phyloP scores from a whole-genome alignment of 1,140 invertebrate species.

The Atta cephalotes region DNA sequence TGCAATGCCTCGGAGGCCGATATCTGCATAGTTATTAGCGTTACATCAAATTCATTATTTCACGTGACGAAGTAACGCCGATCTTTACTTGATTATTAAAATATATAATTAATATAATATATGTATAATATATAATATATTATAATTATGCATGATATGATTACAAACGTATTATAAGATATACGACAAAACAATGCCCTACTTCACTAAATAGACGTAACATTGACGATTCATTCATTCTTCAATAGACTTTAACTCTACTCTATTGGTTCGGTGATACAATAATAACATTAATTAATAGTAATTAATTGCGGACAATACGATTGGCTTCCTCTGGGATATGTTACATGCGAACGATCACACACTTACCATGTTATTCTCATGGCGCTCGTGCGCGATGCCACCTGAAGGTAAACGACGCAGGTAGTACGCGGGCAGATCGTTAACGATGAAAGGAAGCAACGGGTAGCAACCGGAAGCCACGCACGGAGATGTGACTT shows the following conservation, averaged over 20 bases:
- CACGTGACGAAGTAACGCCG: too few relatives aligned
- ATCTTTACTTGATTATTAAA: too few relatives aligned
- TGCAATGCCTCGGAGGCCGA: too few relatives aligned
- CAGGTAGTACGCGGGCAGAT: constrained; percentile 58
- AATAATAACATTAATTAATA: background rate
- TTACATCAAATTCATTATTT: too few relatives aligned
- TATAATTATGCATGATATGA: too few relatives aligned
- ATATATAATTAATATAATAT: too few relatives aligned
- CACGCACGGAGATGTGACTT: constrained; percentile 84
- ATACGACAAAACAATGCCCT: too few relatives aligned
- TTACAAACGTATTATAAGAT: too few relatives aligned
- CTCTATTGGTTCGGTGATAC: too few relatives aligned
- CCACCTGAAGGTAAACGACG: constrained; percentile 56
- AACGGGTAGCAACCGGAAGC: constrained; percentile 80
- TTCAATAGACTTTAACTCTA: background rate
- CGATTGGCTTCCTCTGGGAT: background rate
- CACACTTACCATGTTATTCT: constrained; percentile 36
- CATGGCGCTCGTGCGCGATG: constrained; percentile 51
- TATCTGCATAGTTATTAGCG: too few relatives aligned
- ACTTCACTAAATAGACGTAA: background rate
- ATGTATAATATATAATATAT: too few relatives aligned
- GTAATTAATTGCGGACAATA: background rate
- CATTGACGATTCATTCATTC: background rate
- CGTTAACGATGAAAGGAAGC: constrained; percentile 83
- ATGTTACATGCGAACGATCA: constrained; percentile 13